phyloP scores from a whole-genome alignment of 1,140 invertebrate species.

The Procambarus clarkii region DNA sequence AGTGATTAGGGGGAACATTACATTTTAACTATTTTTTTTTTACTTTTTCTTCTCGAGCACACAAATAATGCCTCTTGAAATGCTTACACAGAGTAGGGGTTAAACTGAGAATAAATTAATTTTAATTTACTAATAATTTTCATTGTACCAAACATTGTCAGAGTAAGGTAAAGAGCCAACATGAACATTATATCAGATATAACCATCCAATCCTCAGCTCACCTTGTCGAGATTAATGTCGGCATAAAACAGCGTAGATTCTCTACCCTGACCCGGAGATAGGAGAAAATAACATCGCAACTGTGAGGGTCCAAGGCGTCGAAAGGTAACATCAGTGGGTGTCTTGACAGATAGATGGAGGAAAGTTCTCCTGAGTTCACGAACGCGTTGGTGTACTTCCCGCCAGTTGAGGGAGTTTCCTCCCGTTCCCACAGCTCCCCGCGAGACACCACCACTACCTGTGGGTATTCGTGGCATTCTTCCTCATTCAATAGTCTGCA shows the following conservation, averaged over 20 bases:
- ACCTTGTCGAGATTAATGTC: constrained; percentile 68
- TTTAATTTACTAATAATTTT: too few relatives aligned
- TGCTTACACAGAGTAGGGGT: too few relatives aligned
- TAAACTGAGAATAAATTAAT: too few relatives aligned
- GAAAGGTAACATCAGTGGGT: constrained; percentile 70
- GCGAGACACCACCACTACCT: constrained; percentile 51
- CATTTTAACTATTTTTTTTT: too few relatives aligned
- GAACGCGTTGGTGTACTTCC: constrained; percentile 68
- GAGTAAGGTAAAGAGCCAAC: too few relatives aligned
- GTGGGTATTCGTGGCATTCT: constrained; percentile 60
- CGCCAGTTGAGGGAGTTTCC: constrained; percentile 61
- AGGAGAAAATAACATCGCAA: constrained; percentile 71
- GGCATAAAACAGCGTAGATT: constrained; percentile 71
- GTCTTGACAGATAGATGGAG: constrained; percentile 71
- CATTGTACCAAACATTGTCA: too few relatives aligned
- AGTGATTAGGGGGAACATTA: too few relatives aligned
- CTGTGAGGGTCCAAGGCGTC: constrained; percentile 51
- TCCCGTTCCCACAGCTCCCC: constrained; percentile 23
- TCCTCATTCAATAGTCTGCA: constrained; percentile 28
- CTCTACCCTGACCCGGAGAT: constrained; percentile 71
- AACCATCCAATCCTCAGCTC: constrained; percentile 9
- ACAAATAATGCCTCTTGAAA: too few relatives aligned
- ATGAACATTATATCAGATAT: too few relatives aligned
- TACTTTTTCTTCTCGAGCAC: too few relatives aligned
- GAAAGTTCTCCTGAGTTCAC: constrained; percentile 69